These are phyloP conservation scores for Coreius guichenoti DNA, from an alignment of 2,797 vertebrate genomes.

Conservation along the genomic window DNA sequence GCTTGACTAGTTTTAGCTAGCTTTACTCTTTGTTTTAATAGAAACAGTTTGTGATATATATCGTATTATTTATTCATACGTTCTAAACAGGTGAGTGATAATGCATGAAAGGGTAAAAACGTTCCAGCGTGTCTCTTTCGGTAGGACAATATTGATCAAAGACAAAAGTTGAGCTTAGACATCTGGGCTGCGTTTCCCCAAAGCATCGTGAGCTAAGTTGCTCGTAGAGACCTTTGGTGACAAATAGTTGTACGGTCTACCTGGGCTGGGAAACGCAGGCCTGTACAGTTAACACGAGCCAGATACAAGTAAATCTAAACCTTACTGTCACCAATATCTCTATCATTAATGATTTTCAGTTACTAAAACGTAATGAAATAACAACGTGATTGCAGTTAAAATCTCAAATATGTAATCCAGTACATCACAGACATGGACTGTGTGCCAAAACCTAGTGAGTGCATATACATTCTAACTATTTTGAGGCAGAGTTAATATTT, in stretches of 20 bases:
- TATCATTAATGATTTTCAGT: neutral
- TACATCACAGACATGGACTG: neutral
- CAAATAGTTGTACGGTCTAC: neutral
- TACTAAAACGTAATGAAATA: neutral
- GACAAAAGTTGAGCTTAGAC: neutral
- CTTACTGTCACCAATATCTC: neutral
- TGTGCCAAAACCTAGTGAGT: neutral
- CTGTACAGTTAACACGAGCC: neutral
- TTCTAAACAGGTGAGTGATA: conserved; percentile 2
- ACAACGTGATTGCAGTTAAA: neutral
- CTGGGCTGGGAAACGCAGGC: neutral
- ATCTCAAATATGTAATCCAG: neutral
- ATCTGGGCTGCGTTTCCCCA: neutral
- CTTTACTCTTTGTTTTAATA: neutral
- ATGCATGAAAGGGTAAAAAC: no score
- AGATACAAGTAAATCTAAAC: neutral
- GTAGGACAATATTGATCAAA: neutral
- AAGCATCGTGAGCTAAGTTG: neutral
- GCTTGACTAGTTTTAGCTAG: no score
- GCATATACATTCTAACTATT: neutral
- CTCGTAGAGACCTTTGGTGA: neutral
- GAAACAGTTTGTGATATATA: neutral
- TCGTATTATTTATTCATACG: neutral
- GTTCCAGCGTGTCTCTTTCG: neutral
- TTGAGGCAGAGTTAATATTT: neutral